Base-by-base conservation (phyloP, 2,888 invertebrate genomes). In the Lithophane leautieri region DNA sequence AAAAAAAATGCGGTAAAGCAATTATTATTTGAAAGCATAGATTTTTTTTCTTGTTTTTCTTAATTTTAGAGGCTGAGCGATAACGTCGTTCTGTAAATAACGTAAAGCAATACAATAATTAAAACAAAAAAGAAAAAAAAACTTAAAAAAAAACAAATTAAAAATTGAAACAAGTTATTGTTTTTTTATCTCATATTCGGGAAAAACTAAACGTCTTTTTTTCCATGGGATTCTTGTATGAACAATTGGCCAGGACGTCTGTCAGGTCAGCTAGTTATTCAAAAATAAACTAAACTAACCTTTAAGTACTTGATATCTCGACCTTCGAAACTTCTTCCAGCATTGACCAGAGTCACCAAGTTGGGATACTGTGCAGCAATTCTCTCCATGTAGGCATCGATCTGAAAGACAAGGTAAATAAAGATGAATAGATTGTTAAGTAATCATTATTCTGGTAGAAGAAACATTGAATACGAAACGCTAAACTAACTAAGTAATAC, bases 291-390 rank as follows among this genome's bases (percentile, higher is more conserved):
- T 3, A 11, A 52, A 52, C 52, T 52, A 8, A 52, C 67, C 91
- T 97, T 97, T 22, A 98, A 93, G 61, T 97, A 96, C 73, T 97
- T 97, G 66, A 98, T 91, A 8, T 94, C 89, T 6, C 97, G 97
- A 0, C 96, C 96, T 91, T 98, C 97, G 79, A 93, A 97, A 4
- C 97, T 97, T 58, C 91, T 91, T 2, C 98, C 98, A 50, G 97
- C 96, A 40, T 92, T 94, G 61, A 97, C 93, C 1, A 98, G 89
- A 0, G 93, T 95, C 0, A 97, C 97, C 7, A 97, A 90, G 34
- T 95, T 89, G 1, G 97, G 97, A 88, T 97, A 96, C 40, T 89
- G 86, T 0, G 84, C 86, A 0, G 96, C 96, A 74, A 97, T 87
- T 22, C 92, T 88, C 65, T 96, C 93, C 82, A 97, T 82, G 83